phyloP scores from a whole-genome alignment of 1,140 invertebrate genomes.

The Amyelois transitella region DNA sequence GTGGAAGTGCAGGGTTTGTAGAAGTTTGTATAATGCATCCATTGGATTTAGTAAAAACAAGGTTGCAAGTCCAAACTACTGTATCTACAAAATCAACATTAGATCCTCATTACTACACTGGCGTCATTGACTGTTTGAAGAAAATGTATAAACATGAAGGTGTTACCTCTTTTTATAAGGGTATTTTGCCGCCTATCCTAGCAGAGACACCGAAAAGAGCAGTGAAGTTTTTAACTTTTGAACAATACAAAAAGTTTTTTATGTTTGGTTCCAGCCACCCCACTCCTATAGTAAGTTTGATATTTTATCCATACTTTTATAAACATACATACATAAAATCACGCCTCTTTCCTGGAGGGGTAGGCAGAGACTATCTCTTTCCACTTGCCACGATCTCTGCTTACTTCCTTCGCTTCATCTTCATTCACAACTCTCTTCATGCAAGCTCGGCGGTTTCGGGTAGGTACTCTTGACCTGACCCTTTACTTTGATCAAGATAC shows the following conservation, averaged over 20 bases:
- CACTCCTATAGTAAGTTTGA: constrained; percentile 80
- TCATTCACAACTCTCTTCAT: no score
- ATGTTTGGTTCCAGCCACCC: constrained; percentile 82
- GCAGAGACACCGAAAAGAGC: constrained; percentile 97
- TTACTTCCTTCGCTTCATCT: no score
- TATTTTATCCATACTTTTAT: constrained; percentile 23
- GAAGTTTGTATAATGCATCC: constrained; percentile 98
- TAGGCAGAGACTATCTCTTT: no score
- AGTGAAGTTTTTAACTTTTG: constrained; percentile 95
- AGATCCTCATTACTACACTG: constrained; percentile 82
- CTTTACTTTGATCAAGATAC: no score
- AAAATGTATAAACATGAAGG: constrained; percentile 94
- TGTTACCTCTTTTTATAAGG: constrained; percentile 89
- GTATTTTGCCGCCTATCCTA: constrained; percentile 92
- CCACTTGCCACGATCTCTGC: no score
- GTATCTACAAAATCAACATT: constrained; percentile 49
- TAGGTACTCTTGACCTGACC: no score
- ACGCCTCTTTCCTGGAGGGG: no score
- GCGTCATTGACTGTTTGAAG: constrained; percentile 88
- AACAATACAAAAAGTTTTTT: constrained; percentile 92
- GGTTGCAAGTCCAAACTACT: constrained; percentile 58
- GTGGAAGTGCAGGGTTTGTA: constrained; percentile 93
- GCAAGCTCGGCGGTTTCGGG: no score
- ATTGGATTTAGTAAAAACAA: constrained; percentile 92
- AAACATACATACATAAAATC: no score